These are phyloP conservation scores for Eupsittula cactorum DNA, from an alignment of 2,113 vertebrate genomes.

Conservation along the genomic window DNA sequence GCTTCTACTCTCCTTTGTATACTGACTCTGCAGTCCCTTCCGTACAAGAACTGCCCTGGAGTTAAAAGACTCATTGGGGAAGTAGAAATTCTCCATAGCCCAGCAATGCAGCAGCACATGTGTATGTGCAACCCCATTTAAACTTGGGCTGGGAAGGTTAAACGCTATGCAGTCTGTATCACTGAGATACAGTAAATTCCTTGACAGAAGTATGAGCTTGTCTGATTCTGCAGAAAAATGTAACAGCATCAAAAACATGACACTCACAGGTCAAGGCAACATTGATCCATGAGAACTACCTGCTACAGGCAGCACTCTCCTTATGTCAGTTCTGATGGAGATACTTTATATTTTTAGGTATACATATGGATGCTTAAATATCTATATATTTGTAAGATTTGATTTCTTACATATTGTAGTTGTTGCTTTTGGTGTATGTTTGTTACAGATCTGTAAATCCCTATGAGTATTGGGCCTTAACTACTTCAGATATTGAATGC, in stretches of 20 bases:
- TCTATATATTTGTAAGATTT: not conserved
- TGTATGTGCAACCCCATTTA: not conserved
- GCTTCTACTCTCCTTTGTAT: not conserved
- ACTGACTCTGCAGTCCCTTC: not conserved
- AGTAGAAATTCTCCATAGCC: not conserved
- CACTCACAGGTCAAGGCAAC: not conserved
- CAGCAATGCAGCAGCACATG: not conserved
- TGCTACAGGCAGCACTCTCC: not conserved
- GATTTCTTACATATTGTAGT: not conserved
- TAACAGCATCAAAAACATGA: slow-evolving; percentile 23
- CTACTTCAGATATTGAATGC: not conserved
- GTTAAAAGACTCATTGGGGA: not conserved
- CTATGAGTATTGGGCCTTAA: rapidly evolving
- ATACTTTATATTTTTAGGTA: not conserved
- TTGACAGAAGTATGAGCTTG: not conserved
- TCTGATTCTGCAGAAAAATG: not conserved
- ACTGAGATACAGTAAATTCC: slow-evolving; percentile 14
- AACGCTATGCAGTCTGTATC: not conserved
- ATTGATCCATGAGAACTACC: not conserved
- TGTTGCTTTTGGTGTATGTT: not conserved
- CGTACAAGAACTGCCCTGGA: not conserved
- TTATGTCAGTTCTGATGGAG: not conserved
- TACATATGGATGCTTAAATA: not conserved
- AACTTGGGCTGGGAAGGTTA: not conserved
- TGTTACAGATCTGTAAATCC: not conserved